These are phyloP conservation scores for Dryobates pubescens DNA, from an alignment of 2,797 vertebrate genomes.

Conservation along the genomic window DNA sequence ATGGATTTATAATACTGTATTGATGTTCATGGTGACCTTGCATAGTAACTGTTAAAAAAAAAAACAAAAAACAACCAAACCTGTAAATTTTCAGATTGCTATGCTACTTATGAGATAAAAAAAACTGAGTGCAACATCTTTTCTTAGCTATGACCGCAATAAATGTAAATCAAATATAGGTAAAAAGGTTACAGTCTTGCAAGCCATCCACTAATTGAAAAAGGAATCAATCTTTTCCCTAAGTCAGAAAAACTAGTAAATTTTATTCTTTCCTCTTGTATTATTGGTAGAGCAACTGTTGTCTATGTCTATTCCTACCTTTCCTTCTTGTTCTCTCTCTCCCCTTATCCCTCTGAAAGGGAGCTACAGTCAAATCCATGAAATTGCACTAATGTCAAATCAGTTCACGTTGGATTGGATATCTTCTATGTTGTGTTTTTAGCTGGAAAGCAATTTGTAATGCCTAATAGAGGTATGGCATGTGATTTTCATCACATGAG, in stretches of 20 bases:
- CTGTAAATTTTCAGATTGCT: not conserved
- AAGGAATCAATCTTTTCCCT: not conserved
- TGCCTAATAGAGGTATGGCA: not conserved
- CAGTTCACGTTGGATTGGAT: not conserved
- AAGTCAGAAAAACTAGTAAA: too few relatives aligned
- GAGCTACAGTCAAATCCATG: not conserved
- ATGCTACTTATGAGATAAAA: not conserved
- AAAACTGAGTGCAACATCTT: not conserved
- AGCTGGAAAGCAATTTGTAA: not conserved
- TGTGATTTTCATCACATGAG: not conserved
- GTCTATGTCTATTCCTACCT: not conserved
- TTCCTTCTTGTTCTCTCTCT: not conserved
- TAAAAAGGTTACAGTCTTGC: not conserved
- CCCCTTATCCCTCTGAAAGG: not conserved
- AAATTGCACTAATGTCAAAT: not conserved
- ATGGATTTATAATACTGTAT: not conserved
- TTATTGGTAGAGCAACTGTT: too few relatives aligned
- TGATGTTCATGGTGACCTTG: not conserved
- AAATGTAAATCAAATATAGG: not conserved
- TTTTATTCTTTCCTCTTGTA: too few relatives aligned
- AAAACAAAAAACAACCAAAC: too few relatives aligned
- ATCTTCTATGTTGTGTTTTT: not conserved
- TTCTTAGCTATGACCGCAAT: not conserved
- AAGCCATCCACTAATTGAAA: not conserved
- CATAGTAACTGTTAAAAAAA: not conserved